phyloP scores from a whole-genome alignment of 2,797 vertebrate genomes.

The Limnodromus scolopaceus region DNA sequence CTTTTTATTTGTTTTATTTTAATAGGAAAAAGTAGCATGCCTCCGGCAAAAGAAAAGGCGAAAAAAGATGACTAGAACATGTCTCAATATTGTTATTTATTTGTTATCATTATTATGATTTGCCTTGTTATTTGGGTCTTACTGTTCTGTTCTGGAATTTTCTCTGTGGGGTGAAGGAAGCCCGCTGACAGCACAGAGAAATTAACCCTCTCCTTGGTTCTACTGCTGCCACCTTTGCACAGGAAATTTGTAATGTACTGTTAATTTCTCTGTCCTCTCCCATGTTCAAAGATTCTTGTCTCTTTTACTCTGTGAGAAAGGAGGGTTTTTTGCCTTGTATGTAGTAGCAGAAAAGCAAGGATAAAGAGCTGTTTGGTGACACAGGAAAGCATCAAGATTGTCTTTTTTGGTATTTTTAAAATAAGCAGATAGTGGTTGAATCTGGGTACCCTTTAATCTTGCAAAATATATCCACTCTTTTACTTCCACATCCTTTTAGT shows the following conservation, averaged over 20 bases:
- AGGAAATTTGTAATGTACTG: neutral
- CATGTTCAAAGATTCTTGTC: neutral
- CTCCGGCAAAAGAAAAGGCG: conserved; percentile 47
- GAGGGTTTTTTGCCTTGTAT: neutral
- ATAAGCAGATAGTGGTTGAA: neutral
- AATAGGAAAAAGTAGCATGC: conserved; percentile 9
- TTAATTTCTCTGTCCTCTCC: neutral
- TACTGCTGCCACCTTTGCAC: neutral
- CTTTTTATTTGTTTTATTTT: conserved; percentile 67
- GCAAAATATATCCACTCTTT: neutral
- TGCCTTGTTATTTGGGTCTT: conserved; percentile 17
- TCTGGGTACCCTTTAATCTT: neutral
- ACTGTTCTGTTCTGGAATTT: conserved; percentile 54
- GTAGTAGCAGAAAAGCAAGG: neutral
- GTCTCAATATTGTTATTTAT: conserved; percentile 42
- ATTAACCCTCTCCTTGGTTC: conserved; percentile 38
- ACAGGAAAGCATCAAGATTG: neutral
- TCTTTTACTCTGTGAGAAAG: neutral
- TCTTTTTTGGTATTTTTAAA: neutral
- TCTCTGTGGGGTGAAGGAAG: conserved; percentile 25
- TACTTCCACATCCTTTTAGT: neutral
- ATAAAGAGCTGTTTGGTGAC: neutral
- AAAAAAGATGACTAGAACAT: neutral
- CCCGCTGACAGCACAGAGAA: conserved; percentile 4
- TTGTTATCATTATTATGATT: conserved; percentile 52